Percentiles rank a stretch among this genome's conserved stretches.
Evolutionary conservation across 2,113 vertebrate genomes (phyloP).

Genomic region (cattle (Bos taurus)): DNA sequence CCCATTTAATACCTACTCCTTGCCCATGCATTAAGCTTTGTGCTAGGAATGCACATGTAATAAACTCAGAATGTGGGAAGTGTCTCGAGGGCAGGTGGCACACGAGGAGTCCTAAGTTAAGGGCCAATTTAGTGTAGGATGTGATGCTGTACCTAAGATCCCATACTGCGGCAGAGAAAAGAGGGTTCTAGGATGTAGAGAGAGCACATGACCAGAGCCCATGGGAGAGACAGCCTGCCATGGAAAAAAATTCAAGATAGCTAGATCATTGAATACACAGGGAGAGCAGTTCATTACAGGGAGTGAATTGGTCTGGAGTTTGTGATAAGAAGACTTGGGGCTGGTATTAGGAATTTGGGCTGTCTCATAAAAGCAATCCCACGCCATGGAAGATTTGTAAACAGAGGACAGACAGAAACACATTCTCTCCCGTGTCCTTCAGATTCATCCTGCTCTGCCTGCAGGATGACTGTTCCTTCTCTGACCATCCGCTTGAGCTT

Average conservation of each 20-base stretch:
- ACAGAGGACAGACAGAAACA: not conserved
- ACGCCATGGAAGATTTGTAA: not conserved
- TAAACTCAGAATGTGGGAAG: not conserved
- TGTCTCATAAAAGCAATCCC: not conserved
- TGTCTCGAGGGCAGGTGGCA: rapidly evolving
- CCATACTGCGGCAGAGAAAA: not conserved
- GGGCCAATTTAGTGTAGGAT: not conserved
- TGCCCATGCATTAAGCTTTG: not conserved
- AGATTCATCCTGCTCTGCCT: not conserved
- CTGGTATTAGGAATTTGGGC: not conserved
- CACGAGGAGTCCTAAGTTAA: not conserved
- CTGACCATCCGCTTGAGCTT: not conserved
- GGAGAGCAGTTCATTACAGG: too few relatives aligned
- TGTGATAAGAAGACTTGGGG: not conserved
- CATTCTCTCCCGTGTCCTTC: rapidly evolving
- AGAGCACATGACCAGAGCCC: not conserved
- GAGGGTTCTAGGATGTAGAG: not conserved
- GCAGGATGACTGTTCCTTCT: rapidly evolving
- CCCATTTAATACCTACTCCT: not conserved
- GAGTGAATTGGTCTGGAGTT: not conserved
- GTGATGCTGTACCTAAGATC: not conserved
- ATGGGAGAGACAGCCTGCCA: not conserved
- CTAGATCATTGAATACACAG: not conserved
- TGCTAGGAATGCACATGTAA: not conserved
- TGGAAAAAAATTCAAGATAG: not conserved